These are phyloP conservation scores for Lymantria monacha DNA, from an alignment of 2,888 invertebrate species.

Conservation along the genomic window DNA sequence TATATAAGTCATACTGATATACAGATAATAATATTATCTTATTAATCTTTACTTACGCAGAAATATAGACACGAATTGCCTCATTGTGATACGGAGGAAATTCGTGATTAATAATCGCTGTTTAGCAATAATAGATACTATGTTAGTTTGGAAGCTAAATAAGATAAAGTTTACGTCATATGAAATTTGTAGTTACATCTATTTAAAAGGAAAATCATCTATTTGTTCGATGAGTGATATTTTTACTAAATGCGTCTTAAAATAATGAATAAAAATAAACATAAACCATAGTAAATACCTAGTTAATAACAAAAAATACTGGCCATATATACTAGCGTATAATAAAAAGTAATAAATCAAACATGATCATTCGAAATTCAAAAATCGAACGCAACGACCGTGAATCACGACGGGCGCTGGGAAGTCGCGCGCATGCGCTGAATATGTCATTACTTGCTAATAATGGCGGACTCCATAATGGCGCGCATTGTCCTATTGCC, in stretches of 20 bases:
- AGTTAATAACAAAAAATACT: too few relatives aligned
- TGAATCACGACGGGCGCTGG: constrained; percentile 58
- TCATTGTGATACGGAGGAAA: background rate
- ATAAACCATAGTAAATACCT: too few relatives aligned
- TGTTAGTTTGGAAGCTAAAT: too few relatives aligned
- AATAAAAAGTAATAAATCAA: constrained; percentile 8
- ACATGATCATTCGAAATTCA: constrained; percentile 40
- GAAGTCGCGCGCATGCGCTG: constrained; percentile 60
- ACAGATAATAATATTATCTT: too few relatives aligned
- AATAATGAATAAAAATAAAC: too few relatives aligned
- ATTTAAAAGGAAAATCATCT: too few relatives aligned
- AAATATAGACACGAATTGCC: too few relatives aligned
- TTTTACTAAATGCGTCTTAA: too few relatives aligned
- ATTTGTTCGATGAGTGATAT: too few relatives aligned
- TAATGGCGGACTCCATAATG: constrained; percentile 45
- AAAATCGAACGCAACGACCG: constrained; percentile 33
- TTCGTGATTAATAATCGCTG: background rate
- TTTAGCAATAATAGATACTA: background rate
- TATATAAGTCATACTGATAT: background rate
- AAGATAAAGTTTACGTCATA: too few relatives aligned
- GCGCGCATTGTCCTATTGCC: constrained; percentile 46
- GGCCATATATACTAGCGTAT: background rate
- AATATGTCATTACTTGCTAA: constrained; percentile 54
- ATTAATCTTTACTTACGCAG: too few relatives aligned
- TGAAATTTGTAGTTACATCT: too few relatives aligned